Evolutionary conservation across 2,797 vertebrate species (phyloP).

Genomic region (Alosa sapidissima): DNA sequence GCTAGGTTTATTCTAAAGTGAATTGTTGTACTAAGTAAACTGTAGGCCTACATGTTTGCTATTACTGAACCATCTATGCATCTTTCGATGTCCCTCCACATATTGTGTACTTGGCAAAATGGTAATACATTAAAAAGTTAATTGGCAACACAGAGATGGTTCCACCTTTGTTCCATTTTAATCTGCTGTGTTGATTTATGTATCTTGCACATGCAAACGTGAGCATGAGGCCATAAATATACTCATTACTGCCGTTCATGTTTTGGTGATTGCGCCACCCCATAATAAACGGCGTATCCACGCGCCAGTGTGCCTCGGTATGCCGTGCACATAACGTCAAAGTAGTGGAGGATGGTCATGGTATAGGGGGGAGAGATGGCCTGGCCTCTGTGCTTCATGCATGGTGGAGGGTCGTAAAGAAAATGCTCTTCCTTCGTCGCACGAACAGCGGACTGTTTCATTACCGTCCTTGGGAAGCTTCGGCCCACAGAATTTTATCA

Average conservation of each 20-base stretch:
- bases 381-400: not conserved
- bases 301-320: not conserved
- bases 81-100: not conserved
- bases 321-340: not conserved
- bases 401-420: not conserved
- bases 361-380: not conserved
- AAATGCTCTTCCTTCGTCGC: not conserved
- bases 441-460: conserved; percentile 17
- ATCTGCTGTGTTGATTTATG: conserved; percentile 4
- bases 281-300: not conserved
- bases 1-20: not conserved
- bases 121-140: not conserved
- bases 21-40: not conserved
- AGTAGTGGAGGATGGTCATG: not conserved
- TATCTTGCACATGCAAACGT: not conserved
- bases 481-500: not conserved
- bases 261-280: not conserved
- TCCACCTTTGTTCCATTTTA: not conserved
- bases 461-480: not conserved
- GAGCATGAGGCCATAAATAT: not conserved
- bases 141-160: not conserved
- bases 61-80: not conserved
- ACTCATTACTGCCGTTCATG: conserved; percentile 1
- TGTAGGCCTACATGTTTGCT: not conserved
- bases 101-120: not conserved